Evolutionary conservation across 2,888 invertebrate genomes (phyloP).

Genomic region (Timema podura): DNA sequence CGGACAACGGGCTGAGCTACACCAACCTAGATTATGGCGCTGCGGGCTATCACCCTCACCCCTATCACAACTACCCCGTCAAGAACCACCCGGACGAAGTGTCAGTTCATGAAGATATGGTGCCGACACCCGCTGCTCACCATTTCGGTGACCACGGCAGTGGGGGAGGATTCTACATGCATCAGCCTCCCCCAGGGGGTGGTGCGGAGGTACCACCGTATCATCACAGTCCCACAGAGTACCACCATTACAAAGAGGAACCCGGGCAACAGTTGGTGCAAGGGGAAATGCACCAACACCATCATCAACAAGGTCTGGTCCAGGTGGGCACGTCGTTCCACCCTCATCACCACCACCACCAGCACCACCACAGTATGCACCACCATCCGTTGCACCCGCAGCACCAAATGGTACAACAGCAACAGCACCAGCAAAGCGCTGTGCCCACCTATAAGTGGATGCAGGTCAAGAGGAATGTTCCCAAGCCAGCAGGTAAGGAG

Average conservation of each 20-base stretch:
- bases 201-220: conserved; percentile 22
- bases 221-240: conserved; percentile 37
- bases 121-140: conserved; percentile 18
- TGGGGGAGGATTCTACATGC: conserved; percentile 33
- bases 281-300: conserved; percentile 41
- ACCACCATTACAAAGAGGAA: conserved; percentile 36
- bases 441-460: conserved; percentile 98
- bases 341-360: conserved; percentile 39
- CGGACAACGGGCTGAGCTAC: conserved; percentile 83
- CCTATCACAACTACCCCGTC: conserved; percentile 29
- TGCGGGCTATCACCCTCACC: conserved; percentile 42
- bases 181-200: conserved; percentile 2
- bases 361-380: conserved; percentile 30
- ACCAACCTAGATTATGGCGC: conserved; percentile 79
- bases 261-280: conserved; percentile 42
- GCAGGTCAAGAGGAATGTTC: conserved; percentile 96
- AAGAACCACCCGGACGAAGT: conserved; percentile 34
- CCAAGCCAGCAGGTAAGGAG: conserved; percentile 82
- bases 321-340: conserved; percentile 41
- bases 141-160: conserved; percentile 14
- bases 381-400: conserved; percentile 31
- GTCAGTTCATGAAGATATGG: neutral
- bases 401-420: conserved; percentile 30
- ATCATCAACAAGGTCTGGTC: conserved; percentile 35
- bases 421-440: conserved; percentile 48